Conservation (phyloP, 2,888 invertebrate species). For the Lasioglossum vierecki region DNA sequence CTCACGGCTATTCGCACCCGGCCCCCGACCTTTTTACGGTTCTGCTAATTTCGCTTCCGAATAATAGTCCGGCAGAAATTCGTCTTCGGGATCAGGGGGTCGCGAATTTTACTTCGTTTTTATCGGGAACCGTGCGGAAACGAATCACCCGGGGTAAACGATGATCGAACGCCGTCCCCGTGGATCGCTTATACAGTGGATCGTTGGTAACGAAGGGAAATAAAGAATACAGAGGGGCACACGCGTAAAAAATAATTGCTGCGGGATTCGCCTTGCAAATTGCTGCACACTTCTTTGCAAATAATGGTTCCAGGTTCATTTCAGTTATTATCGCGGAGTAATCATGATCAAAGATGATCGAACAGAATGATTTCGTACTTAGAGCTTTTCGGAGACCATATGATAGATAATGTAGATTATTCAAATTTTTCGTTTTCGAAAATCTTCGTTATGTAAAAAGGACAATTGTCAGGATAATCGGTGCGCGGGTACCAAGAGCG, state of each 20-base stretch:
- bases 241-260: not conserved
- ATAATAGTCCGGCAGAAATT: not conserved
- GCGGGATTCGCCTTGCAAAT: not conserved
- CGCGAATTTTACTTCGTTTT: constrained; percentile 4
- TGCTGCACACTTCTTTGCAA: not conserved
- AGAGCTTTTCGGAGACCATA: too few species aligned
- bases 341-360: too few species aligned
- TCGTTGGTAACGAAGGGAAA: not conserved
- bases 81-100: not conserved
- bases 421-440: too few species aligned
- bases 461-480: not conserved
- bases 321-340: too few species aligned
- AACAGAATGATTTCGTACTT: too few species aligned
- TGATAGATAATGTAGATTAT: too few species aligned
- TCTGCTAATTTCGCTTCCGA: constrained; percentile 23
- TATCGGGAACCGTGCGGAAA: not conserved
- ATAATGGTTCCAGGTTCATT: too few species aligned
- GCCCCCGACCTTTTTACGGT: not conserved
- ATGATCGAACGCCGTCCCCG: not conserved
- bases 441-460: not conserved
- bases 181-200: not conserved
- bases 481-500: too few species aligned
- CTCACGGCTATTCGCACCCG: constrained; percentile 3
- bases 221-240: not conserved
- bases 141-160: not conserved